Base-by-base conservation (phyloP, 2,888 invertebrate species). In the Aspidiotus rigidus region DNA sequence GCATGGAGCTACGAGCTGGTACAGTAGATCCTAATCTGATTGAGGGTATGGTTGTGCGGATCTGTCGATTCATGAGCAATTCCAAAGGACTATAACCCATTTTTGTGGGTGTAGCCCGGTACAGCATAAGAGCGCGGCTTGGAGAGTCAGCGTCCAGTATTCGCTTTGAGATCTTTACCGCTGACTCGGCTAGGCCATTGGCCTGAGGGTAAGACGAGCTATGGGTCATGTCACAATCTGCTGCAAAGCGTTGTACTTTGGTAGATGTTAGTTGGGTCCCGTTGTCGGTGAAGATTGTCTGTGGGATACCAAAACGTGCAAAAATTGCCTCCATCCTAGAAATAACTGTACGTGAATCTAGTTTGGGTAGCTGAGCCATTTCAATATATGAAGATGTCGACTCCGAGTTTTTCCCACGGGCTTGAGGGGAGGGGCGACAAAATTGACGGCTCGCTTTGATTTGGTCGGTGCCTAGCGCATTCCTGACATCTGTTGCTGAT, bases 311-410 rank as follows among this genome's bases (percentile, higher is more conserved):
- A 44, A 42, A 59, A 40, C 59, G 17, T 7, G 40, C 57, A 44
- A 66, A 66, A 40, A 66, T 66, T 9, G 28, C 13, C 9, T 57
- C 28, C 11, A 66, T 40, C 7, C 44, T 16, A 11, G 56, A 41
- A 56, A 59, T 66, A 0, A 66, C 10, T 13, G 13, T 41, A 7
- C 40, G n/a, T 7, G 8, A 17, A 66, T 66, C 49, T 10, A 59
- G 17, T 17, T 11, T 40, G 8, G 42, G 55, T 15, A 66, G 44
- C 11, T 15, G 56, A 2, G 39, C 44, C 16, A 69, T 41, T 8
- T 69, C 69, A 1, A 62, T 17, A 44, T 63, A 69, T 7, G 40
- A 64, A 63, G 15, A 63, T 54, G 54, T 57, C 59, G 13, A 69
- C 42, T 13, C 69, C 63, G 7, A 63, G 7, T 17, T 62, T 40